Conservation (phyloP, 2,113 vertebrate genomes). For the Brachyhypopomus gauderio region DNA sequence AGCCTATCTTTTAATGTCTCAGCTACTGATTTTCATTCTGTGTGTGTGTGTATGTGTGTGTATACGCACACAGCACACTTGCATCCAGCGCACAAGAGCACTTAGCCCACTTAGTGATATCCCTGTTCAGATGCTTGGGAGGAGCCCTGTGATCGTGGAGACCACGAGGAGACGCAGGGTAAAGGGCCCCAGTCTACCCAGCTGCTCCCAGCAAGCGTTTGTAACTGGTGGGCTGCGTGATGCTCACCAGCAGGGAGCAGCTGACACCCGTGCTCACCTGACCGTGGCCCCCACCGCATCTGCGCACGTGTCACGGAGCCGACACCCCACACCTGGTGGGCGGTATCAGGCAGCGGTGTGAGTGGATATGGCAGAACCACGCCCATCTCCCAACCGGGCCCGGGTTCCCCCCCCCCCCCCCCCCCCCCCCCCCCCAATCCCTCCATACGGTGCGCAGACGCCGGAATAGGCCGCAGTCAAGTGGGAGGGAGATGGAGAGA, state of each 20-base stretch:
- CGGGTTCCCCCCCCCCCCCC: conserved; percentile 12
- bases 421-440: conserved; percentile 33
- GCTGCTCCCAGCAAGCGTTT: too few species aligned
- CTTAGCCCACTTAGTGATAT: conserved; percentile 16
- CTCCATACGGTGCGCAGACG: background rate
- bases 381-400: background rate
- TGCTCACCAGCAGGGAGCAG: background rate
- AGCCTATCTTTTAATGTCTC: conserved; percentile 20
- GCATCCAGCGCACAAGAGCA: background rate
- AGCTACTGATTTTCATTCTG: conserved; percentile 2
- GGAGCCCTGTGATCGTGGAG: background rate
- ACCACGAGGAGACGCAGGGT: background rate
- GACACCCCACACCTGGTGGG: background rate
- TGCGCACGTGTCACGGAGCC: too few species aligned
- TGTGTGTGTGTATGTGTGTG: background rate
- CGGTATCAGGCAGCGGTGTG: conserved; percentile 21
- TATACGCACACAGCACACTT: background rate
- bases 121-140: background rate
- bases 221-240: too few species aligned
- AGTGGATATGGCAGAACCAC: background rate
- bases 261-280: background rate
- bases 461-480: background rate
- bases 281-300: too few species aligned
- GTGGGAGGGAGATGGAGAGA: background rate
- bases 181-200: too few species aligned